Conservation (phyloP, 2,888 invertebrate species). For the Anthophora plumipes region DNA sequence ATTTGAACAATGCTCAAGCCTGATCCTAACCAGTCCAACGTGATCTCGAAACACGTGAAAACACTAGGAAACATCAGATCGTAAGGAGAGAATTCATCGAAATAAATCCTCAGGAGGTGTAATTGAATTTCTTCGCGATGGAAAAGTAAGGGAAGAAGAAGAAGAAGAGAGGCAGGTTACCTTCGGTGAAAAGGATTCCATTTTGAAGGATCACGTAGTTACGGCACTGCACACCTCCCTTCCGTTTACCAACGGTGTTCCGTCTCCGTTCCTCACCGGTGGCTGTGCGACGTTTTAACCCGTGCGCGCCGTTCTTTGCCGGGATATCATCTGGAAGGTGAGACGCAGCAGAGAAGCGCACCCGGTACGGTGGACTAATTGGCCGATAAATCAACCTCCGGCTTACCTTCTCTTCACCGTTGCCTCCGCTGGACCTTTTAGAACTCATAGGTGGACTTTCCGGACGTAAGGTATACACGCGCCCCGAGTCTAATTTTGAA, state of each 20-base stretch:
- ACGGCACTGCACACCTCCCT: conserved; percentile 63
- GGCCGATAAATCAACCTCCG: conserved; percentile 84
- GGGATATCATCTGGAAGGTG: conserved; percentile 82
- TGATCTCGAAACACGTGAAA: not conserved
- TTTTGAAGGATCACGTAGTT: conserved; percentile 57
- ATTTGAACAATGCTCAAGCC: no score
- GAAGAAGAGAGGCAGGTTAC: not conserved
- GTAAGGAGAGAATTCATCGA: not conserved
- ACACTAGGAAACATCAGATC: not conserved
- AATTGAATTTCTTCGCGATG: conserved; percentile 25
- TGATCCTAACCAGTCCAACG: no score
- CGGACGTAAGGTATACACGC: conserved; percentile 63
- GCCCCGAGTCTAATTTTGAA: conserved; percentile 63
- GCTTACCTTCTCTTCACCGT: conserved; percentile 77
- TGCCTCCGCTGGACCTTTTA: conserved; percentile 63
- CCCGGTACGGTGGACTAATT: conserved; percentile 84
- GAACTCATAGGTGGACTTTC: conserved; percentile 67
- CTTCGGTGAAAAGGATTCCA: conserved; percentile 21
- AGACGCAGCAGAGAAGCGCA: conserved; percentile 82
- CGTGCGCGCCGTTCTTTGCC: conserved; percentile 67
- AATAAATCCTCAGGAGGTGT: conserved; percentile 18
- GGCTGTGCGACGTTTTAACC: conserved; percentile 63
- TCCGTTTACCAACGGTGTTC: not conserved
- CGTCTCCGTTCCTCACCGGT: conserved; percentile 19
- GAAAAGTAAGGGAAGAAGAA: not conserved